Evolutionary conservation across 2,113 vertebrate genomes (phyloP).

Genomic region (Mus pahari): DNA sequence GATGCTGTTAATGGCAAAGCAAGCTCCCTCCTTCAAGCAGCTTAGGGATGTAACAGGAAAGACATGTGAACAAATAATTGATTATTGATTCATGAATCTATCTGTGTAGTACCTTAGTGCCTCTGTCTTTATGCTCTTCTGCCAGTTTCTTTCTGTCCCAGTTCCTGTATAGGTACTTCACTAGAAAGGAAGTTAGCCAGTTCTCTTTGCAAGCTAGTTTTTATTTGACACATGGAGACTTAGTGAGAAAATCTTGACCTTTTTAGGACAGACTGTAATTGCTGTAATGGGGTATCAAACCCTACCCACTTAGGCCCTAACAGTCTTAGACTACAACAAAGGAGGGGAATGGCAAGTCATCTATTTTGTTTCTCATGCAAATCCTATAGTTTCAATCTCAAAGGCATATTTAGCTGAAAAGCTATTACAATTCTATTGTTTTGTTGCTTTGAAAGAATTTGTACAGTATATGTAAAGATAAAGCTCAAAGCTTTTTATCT

Average conservation of each 20-base stretch:
- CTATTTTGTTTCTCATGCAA: constrained; percentile 1
- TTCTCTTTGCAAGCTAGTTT: constrained; percentile 5
- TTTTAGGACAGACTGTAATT: constrained; percentile 27
- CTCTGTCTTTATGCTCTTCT: constrained; percentile 2
- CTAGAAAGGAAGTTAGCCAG: background rate
- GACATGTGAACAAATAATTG: constrained; percentile 39
- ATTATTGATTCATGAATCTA: background rate
- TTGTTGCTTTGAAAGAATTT: constrained; percentile 1
- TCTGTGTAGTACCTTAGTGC: constrained; percentile 17
- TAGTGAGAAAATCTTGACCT: background rate
- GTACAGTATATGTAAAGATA: background rate
- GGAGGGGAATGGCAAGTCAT: background rate
- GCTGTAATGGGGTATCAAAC: background rate
- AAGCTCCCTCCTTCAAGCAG: constrained; percentile 29
- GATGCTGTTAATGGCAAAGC: background rate
- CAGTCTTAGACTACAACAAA: background rate
- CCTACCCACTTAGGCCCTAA: background rate
- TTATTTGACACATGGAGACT: background rate
- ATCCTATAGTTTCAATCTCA: constrained; percentile 44
- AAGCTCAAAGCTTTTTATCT: background rate
- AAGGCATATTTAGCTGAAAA: constrained; percentile 30
- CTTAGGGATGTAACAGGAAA: background rate
- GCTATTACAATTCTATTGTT: constrained; percentile 24
- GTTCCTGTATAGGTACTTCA: background rate
- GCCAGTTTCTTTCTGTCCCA: background rate